phyloP scores from a whole-genome alignment of 2,888 invertebrate species.

The Troglohyphantes excavatus region DNA sequence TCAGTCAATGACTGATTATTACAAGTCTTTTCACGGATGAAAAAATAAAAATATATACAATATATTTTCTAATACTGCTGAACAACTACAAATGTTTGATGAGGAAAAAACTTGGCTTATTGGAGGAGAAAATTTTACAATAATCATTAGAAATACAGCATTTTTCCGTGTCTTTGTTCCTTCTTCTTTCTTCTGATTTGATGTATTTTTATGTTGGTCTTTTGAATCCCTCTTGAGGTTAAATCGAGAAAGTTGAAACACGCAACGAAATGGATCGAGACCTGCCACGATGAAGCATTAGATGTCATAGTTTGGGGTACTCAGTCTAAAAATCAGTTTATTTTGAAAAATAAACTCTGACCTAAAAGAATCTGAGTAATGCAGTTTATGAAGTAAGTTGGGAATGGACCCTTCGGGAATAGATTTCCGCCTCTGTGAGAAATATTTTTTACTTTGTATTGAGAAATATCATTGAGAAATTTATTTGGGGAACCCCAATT shows the following conservation, averaged over 20 bases:
- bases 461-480: not conserved
- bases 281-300: conserved; percentile 54
- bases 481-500: not conserved
- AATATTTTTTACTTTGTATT: not conserved
- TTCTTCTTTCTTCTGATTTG: no score
- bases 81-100: no score
- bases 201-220: not conserved
- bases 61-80: no score
- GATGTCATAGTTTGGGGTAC: conserved; percentile 10
- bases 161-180: no score
- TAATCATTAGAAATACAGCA: no score
- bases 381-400: conserved; percentile 33
- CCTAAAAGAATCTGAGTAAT: conserved; percentile 12
- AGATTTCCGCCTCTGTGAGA: not conserved
- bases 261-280: conserved; percentile 51
- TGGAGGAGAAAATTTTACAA: no score
- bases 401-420: not conserved
- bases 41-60: no score
- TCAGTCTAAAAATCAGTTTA: conserved; percentile 24
- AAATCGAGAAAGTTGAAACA: conserved; percentile 48
- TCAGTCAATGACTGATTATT: no score
- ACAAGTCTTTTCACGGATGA: no score
- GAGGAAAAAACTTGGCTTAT: no score
- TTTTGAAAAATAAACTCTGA: conserved; percentile 26
- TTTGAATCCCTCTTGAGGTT: conserved; percentile 30